Conservation (phyloP, 2,113 vertebrate genomes). For the Marcusenius ussheri region DNA sequence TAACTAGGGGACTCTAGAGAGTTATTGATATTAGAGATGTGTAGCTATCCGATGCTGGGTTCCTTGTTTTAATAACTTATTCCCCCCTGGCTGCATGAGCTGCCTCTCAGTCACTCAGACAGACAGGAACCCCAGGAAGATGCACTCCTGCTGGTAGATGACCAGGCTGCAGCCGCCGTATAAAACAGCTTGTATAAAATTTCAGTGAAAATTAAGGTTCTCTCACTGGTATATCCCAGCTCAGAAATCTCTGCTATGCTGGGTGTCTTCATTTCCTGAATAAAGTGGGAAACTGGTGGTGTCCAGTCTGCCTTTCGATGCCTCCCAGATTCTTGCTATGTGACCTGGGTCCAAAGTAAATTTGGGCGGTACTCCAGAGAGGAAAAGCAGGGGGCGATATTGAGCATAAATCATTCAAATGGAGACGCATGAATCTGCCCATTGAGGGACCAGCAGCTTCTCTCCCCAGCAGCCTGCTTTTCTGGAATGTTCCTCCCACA, state of each 20-base stretch:
- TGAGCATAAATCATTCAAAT: not conserved
- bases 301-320: not conserved
- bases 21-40: not conserved
- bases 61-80: not conserved
- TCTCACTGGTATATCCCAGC: not conserved
- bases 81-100: not conserved
- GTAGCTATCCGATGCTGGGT: not conserved
- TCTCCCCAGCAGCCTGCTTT: not conserved
- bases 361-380: not conserved
- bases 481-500: not conserved
- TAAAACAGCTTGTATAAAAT: not conserved
- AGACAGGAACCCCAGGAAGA: not conserved
- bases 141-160: not conserved
- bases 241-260: not conserved
- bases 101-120: not conserved
- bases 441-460: not conserved
- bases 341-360: not conserved
- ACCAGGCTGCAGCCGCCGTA: not conserved
- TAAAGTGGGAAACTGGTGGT: not conserved
- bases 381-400: not conserved
- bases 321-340: not conserved
- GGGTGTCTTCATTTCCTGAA: not conserved
- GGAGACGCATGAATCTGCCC: not conserved
- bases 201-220: not conserved
- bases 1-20: not conserved